Percentiles rank a stretch among this genome's conserved stretches.
These are phyloP conservation scores for Uromys caudimaculatus DNA, from an alignment of 2,797 vertebrate species.

Conservation along the genomic window DNA sequence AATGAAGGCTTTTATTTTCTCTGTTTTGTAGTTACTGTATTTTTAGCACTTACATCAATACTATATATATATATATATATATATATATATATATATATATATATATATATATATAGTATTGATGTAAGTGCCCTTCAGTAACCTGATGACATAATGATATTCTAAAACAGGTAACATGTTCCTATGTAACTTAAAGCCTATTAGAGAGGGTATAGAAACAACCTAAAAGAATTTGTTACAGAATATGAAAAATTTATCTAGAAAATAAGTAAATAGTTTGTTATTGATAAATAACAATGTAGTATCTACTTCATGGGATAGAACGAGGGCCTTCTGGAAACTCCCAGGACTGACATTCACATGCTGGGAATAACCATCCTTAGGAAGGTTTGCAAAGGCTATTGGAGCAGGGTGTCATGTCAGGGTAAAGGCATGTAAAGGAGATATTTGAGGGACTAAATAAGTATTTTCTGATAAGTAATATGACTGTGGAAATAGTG, in stretches of 20 bases:
- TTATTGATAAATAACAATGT: background rate
- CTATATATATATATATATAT: too few species aligned
- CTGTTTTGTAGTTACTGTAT: background rate
- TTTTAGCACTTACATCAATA: background rate
- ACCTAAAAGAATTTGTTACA: background rate
- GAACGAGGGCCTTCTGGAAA: background rate
- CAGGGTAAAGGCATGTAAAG: background rate
- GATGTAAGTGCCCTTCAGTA: background rate
- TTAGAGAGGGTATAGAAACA: background rate
- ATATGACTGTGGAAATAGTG: background rate
- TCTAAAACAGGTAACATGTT: background rate
- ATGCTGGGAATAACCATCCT: background rate
- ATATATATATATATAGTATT: too few species aligned
- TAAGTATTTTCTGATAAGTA: background rate
- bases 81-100: too few species aligned
- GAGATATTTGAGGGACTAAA: background rate
- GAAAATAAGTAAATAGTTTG: background rate
- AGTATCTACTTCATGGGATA: background rate
- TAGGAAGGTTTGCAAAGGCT: background rate
- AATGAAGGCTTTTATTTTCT: background rate
- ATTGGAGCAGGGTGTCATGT: background rate
- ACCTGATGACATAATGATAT: background rate
- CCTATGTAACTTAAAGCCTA: rapidly evolving
- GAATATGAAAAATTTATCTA: background rate
- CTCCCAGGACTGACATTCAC: background rate